phyloP scores from a whole-genome alignment of 2,888 invertebrate species.

The Oscheius sp. region DNA sequence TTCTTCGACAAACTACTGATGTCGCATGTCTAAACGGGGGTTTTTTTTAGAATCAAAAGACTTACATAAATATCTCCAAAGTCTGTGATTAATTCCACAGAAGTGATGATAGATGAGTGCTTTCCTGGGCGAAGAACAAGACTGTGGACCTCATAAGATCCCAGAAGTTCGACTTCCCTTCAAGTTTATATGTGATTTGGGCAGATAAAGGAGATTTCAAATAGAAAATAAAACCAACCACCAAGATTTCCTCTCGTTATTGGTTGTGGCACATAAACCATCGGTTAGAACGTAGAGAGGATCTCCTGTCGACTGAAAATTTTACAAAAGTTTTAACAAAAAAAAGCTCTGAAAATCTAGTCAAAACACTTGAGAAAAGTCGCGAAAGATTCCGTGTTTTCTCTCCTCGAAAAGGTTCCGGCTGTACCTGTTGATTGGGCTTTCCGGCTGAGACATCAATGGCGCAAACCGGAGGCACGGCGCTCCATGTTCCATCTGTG shows the following conservation, averaged over 20 bases:
- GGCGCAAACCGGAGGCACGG: constrained; percentile 57
- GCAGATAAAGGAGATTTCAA: background rate
- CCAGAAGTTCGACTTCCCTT: constrained; percentile 54
- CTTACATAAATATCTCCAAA: constrained; percentile 44
- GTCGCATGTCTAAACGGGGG: background rate
- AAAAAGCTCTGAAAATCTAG: background rate
- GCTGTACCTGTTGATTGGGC: constrained; percentile 49
- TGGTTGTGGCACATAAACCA: constrained; percentile 46
- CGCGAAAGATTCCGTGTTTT: background rate
- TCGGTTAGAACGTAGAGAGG: constrained; percentile 38
- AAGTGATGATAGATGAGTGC: constrained; percentile 40
- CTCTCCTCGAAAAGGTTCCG: too few relatives aligned
- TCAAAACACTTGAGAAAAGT: background rate
- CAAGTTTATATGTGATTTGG: too few relatives aligned
- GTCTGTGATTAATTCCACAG: constrained; percentile 43
- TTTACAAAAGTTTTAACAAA: background rate
- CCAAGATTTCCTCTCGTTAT: constrained; percentile 48
- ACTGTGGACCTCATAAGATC: constrained; percentile 44
- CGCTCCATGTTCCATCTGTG: constrained; percentile 54
- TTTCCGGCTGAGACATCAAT: constrained; percentile 59
- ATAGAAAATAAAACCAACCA: constrained; percentile 35
- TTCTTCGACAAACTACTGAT: constrained; percentile 25
- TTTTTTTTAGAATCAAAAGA: background rate
- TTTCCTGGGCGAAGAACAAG: constrained; percentile 40
- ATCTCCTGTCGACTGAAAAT: constrained; percentile 47